These are phyloP conservation scores for Thysanoteuthis rhombus DNA, from an alignment of 2,888 invertebrate genomes.

Conservation along the genomic window DNA sequence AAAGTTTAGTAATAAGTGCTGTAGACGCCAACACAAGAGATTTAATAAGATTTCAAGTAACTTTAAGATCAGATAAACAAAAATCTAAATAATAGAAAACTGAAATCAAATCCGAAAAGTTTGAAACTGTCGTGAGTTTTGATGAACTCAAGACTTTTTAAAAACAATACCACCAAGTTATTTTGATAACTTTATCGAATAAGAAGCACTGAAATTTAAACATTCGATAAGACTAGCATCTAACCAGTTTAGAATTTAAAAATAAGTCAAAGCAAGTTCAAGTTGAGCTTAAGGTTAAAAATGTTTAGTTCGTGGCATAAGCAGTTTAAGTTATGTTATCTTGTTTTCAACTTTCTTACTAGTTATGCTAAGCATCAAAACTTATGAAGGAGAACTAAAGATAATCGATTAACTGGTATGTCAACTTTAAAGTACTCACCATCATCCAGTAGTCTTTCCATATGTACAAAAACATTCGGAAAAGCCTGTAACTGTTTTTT, in stretches of 20 bases:
- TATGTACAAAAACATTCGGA: conserved; percentile 99
- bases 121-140: not conserved
- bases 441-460: conserved; percentile 98
- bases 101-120: not conserved
- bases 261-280: not conserved
- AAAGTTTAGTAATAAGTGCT: not conserved
- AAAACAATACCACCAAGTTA: not conserved
- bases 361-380: not conserved
- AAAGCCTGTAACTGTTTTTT: conserved; percentile 99
- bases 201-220: not conserved
- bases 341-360: too few relatives aligned
- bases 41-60: not conserved
- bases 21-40: not conserved
- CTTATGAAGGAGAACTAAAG: not conserved
- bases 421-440: conserved; percentile 75
- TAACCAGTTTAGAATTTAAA: too few relatives aligned
- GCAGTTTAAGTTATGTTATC: not conserved
- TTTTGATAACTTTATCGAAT: not conserved
- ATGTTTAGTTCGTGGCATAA: not conserved
- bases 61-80: not conserved
- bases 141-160: not conserved
- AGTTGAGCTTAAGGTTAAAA: not conserved
- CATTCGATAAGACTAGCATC: not conserved
- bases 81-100: not conserved
- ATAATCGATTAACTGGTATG: too few relatives aligned